Conservation (phyloP, 1,140 invertebrate species). For the Tribolium castaneum region DNA sequence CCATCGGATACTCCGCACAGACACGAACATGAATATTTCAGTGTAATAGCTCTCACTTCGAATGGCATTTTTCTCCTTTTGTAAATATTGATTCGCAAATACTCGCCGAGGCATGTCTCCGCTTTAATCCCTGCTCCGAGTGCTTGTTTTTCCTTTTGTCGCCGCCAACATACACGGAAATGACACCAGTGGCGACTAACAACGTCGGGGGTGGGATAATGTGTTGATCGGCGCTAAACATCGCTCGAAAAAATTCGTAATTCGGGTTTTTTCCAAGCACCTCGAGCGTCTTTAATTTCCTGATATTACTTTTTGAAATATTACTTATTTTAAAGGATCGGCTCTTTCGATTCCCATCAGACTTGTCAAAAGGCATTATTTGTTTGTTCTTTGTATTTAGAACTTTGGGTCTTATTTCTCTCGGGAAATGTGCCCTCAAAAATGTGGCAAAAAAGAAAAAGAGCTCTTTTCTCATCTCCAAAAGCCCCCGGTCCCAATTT, state of each 20-base stretch:
- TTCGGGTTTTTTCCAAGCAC: neutral
- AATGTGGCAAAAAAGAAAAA: neutral
- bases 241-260: neutral
- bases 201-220: neutral
- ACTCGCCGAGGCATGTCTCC: slow-evolving; percentile 38
- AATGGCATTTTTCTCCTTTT: slow-evolving; percentile 43
- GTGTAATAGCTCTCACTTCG: slow-evolving; percentile 45
- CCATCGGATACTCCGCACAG: slow-evolving; percentile 44
- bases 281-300: slow-evolving; percentile 7
- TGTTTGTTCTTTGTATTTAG: slow-evolving; percentile 36
- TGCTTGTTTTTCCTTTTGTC: slow-evolving; percentile 31
- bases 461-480: slow-evolving; percentile 14
- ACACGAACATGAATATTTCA: slow-evolving; percentile 50
- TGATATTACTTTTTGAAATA: slow-evolving; percentile 28
- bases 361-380: slow-evolving; percentile 32
- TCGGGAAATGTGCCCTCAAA: slow-evolving; percentile 23
- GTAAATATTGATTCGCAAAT: slow-evolving; percentile 48
- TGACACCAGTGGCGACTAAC: neutral
- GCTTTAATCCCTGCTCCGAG: slow-evolving; percentile 38
- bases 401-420: slow-evolving; percentile 33
- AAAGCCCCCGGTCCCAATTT: slow-evolving; percentile 29
- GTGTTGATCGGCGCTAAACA: neutral
- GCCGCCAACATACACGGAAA: slow-evolving; percentile 4
- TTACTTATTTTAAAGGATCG: slow-evolving; percentile 33
- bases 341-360: slow-evolving; percentile 29